Conservation (phyloP, 2,113 vertebrate genomes). For the Numenius arquata region DNA sequence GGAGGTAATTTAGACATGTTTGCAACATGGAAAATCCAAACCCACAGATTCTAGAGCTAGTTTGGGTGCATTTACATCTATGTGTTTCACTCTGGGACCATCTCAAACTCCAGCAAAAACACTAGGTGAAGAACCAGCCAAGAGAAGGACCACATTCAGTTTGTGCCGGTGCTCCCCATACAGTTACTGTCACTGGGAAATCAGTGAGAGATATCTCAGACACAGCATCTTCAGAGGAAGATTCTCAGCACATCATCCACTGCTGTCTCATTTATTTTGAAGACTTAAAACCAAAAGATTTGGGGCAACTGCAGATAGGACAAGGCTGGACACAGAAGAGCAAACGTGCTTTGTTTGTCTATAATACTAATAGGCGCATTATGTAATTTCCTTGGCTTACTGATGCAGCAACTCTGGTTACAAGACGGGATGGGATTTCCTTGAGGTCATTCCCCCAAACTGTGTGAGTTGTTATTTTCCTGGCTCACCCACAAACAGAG, state of each 20-base stretch:
- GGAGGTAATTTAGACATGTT: not conserved
- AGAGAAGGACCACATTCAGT: not conserved
- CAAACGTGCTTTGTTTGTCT: slow-evolving; percentile 19
- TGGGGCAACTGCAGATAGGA: not conserved
- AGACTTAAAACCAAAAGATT: not conserved
- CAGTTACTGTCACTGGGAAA: not conserved
- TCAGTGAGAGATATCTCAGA: not conserved
- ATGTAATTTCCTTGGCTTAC: slow-evolving; percentile 50
- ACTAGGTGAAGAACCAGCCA: not conserved
- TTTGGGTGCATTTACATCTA: not conserved
- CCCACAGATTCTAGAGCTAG: not conserved
- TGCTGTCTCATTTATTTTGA: not conserved
- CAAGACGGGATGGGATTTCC: slow-evolving; percentile 58
- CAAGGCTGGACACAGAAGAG: not conserved
- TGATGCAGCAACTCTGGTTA: slow-evolving; percentile 44
- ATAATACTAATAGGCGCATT: not conserved
- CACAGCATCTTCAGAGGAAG: not conserved
- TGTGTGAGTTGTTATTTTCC: slow-evolving; percentile 54
- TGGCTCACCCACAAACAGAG: slow-evolving; percentile 66
- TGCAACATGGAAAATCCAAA: not conserved
- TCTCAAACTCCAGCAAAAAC: not conserved
- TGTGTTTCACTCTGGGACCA: not conserved
- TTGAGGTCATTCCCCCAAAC: slow-evolving; percentile 58
- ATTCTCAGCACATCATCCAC: not conserved
- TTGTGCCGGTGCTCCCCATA: not conserved